Evolutionary conservation across 2,888 invertebrate species (phyloP).

Genomic region (Tryphoninae sp.): DNA sequence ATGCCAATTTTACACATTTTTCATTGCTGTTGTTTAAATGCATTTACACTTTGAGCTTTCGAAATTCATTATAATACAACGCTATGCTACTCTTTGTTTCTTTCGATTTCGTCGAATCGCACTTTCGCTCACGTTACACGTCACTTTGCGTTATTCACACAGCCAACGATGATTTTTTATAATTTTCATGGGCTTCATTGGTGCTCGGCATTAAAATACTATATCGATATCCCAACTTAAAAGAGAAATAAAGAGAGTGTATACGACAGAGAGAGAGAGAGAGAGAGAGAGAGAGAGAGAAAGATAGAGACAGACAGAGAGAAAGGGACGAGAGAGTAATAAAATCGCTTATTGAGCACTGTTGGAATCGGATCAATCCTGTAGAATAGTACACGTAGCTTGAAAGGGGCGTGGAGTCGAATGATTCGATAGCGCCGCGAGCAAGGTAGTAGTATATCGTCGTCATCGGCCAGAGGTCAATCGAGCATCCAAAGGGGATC

Average conservation of each 20-base stretch:
- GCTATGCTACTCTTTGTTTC: constrained; percentile 35
- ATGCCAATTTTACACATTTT: constrained; percentile 24
- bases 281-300: neutral
- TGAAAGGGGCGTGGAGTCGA: constrained; percentile 28
- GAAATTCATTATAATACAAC: constrained; percentile 55
- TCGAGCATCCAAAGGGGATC: constrained; percentile 49
- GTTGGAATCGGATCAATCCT: constrained; percentile 48
- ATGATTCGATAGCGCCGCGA: constrained; percentile 41
- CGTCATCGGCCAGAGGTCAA: constrained; percentile 44
- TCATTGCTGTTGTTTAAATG: neutral
- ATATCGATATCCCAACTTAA: neutral
- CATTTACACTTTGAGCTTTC: constrained; percentile 59
- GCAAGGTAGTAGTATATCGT: constrained; percentile 45
- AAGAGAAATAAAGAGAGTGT: neutral
- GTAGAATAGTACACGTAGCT: constrained; percentile 15
- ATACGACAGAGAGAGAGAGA: neutral
- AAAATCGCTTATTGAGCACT: constrained; percentile 53
- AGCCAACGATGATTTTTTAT: neutral
- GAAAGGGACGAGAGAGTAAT: neutral
- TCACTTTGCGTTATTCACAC: constrained; percentile 8
- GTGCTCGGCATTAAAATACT: constrained; percentile 1
- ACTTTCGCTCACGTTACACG: constrained; percentile 12
- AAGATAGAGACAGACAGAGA: neutral
- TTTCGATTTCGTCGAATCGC: constrained; percentile 1
- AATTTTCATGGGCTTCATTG: neutral